Evolutionary conservation across 2,888 invertebrate genomes (phyloP), one percentile per base, ranked within the genome.

Genomic region (Machimus atricapillus): DNA sequence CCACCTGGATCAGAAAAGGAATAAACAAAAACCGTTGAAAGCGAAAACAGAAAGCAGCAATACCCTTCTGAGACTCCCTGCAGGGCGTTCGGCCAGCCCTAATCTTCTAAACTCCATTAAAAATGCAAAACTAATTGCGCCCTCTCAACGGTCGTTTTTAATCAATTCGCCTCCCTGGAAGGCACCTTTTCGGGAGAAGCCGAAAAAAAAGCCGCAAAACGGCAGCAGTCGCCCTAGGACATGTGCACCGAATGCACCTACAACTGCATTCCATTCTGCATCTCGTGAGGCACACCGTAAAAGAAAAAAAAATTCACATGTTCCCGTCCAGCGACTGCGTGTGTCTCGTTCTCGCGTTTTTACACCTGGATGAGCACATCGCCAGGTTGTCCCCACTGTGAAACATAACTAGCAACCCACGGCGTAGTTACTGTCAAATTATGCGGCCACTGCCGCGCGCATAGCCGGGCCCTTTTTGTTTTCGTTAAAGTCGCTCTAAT

Each of bases 181-280:
- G 14, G 12, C 23, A 58, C 58, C 58, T 58, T 58, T 58, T n/a
- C 19, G 9, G 58, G 23, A 19, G 2, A 58, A 58, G 0, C 37
- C 7, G 1, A 58, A 58, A 7, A 23, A 58, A 58, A 58, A 19
- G 23, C 58, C 23, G 23, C 23, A 9, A 58, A 58, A n/a, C 19
- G 19, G 58, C 12, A 23, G 66, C 66, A 27, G n/a, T 5, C n/a
- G 52, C 19, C 19, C 52, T 19, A 6, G 52, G 52, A 52, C 52
- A 77, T 77, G 78, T 43, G 43, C 43, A 78, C 1, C 23, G 37
- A 40, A 23, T 40, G 78, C 78, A 78, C 78, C 78, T 78, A 78
- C 43, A 23, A 77, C 78, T n/a, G 78, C 78, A 78, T 78, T 78
- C 78, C 78, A 78, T 78, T 78, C 78, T 43, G 43, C 23, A 43